Percentiles rank a stretch among this genome's conserved stretches.
Evolutionary conservation across 2,113 vertebrate genomes (phyloP).

Genomic region (Tetrax tetrax): DNA sequence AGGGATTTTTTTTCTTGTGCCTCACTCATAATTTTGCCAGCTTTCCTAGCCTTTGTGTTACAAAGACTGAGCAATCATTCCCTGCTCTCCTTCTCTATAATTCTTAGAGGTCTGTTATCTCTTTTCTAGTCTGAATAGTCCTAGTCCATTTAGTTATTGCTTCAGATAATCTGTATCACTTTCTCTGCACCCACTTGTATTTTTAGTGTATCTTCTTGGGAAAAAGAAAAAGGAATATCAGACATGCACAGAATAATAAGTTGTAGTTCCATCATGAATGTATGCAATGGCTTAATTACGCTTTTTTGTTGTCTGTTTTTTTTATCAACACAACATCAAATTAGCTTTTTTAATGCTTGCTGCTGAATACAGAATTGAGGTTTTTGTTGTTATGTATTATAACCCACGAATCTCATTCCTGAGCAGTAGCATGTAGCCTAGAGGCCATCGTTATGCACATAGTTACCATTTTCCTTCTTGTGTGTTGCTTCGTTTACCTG

Average conservation of each 20-base stretch:
- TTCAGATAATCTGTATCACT: neutral
- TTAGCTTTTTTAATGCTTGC: neutral
- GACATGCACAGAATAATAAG: neutral
- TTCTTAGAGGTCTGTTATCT: neutral
- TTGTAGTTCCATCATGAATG: neutral
- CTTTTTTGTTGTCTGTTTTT: neutral
- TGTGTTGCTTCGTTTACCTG: constrained; percentile 5
- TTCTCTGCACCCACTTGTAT: neutral
- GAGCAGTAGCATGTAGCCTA: neutral
- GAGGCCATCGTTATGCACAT: neutral
- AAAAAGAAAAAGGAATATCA: neutral
- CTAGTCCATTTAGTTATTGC: neutral
- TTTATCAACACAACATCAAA: neutral
- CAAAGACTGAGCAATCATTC: neutral
- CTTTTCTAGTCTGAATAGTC: neutral
- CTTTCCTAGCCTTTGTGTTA: neutral
- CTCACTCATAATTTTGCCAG: neutral
- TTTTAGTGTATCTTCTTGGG: neutral
- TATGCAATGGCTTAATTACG: neutral
- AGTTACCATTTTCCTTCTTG: constrained; percentile 18
- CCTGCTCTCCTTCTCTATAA: neutral
- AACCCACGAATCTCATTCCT: neutral
- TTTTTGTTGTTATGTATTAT: neutral
- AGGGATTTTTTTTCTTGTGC: neutral
- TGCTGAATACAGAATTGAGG: neutral